Base-by-base conservation (phyloP, 1,140 invertebrate species). In the Halotydeus destructor region DNA sequence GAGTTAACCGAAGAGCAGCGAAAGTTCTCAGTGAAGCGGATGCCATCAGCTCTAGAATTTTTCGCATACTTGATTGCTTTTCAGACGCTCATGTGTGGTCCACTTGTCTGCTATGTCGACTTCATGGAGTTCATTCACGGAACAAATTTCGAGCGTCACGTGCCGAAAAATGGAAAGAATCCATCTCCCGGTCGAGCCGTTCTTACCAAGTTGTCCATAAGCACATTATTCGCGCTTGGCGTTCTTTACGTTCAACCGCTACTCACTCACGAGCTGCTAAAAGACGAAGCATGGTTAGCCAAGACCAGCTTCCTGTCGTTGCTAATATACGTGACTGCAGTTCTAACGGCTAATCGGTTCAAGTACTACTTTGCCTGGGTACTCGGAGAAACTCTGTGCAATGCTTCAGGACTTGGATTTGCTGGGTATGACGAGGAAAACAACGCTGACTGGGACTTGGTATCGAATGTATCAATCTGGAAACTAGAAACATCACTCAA, bases 331-430 rank as follows among this genome's bases (percentile, higher is more conserved):
- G n/a, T n/a, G n/a, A n/a, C n/a, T n/a, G n/a, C n/a, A n/a, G n/a
- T n/a, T n/a, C n/a, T n/a, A n/a, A n/a, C n/a, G n/a, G n/a, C n/a
- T n/a, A n/a, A n/a, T n/a, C n/a, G 85, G 44, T 77, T 78, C 55
- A 93, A 93, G 62, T 96, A 96, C 64, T 96, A 96, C 61, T 82
- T 89, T 57, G 91, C 86, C 3, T 97, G 89, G 88, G 41, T 52
- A 54, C 48, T 52, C 60, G 82, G 81, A 8, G 89, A 96, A 60
- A 78, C 81, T 0, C 78, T 91, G 49, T 91, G 84, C 57, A 93
- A 94, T 59, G 78, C 84, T 54, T 79, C 78, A 6, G 89, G 89
- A 2, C 68, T 94, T 47, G 88, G 88, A 9, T 91, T 82, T 57
- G 77, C 74, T 54, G 85, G 85, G 0, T 83, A 74, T 52, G 69